These are phyloP conservation scores for Crossaster papposus DNA, from an alignment of 53 echinoderm and acorn worm species.

Conservation along the genomic window DNA sequence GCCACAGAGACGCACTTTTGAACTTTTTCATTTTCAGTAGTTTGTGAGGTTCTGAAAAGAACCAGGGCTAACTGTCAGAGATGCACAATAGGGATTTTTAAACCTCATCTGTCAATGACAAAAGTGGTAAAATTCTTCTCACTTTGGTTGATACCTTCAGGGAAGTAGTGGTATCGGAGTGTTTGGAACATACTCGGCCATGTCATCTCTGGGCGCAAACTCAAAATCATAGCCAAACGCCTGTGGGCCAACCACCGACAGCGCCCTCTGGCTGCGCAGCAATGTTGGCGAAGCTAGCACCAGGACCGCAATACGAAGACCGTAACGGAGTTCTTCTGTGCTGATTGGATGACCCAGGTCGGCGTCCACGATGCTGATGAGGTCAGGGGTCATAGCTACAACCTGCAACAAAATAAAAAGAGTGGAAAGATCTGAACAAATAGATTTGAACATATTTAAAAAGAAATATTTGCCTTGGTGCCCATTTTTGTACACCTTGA, in stretches of 20 bases:
- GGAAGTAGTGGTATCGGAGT: slow-evolving; percentile 58
- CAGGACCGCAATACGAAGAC: slow-evolving; percentile 82
- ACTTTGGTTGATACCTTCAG: not conserved
- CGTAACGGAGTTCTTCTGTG: slow-evolving; percentile 83
- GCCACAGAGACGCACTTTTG: too few relatives aligned
- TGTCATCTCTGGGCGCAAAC: slow-evolving; percentile 58
- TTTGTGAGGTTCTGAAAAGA: too few relatives aligned
- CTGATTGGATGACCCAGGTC: slow-evolving; percentile 80
- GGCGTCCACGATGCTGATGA: slow-evolving; percentile 81
- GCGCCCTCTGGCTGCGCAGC: slow-evolving; percentile 67
- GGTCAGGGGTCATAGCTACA: slow-evolving; percentile 84
- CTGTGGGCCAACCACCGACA: slow-evolving; percentile 76
- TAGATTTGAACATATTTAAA: not conserved
- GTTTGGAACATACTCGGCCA: slow-evolving; percentile 63
- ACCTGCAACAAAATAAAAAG: slow-evolving; percentile 38
- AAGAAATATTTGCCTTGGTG: not conserved
- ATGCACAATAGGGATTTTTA: too few relatives aligned
- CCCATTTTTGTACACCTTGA: too few relatives aligned
- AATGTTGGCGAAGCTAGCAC: slow-evolving; percentile 72
- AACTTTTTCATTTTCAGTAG: too few relatives aligned
- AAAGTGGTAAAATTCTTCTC: not conserved
- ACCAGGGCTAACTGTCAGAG: too few relatives aligned
- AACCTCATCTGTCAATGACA: not conserved
- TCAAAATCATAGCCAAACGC: slow-evolving; percentile 85
- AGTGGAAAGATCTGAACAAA: too few relatives aligned